Base-by-base conservation (phyloP, 1,140 invertebrate genomes). In the Lasaia peninsularis region DNA sequence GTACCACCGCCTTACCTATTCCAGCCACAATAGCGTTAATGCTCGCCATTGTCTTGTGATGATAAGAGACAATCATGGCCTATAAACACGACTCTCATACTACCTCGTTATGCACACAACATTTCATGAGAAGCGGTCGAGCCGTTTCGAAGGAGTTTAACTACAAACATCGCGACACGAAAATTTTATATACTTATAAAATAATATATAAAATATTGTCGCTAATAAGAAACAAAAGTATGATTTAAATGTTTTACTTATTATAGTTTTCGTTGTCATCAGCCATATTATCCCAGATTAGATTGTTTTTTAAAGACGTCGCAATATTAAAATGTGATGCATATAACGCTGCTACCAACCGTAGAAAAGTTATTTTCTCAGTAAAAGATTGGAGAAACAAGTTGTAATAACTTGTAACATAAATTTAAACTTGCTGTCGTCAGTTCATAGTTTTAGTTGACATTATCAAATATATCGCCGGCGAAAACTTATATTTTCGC, bases 321-420 rank as follows among this genome's bases (percentile, higher is more conserved):
- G 37, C 37, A 9, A 40, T 40, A 18, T 40, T 40, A 40, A 40
- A 40, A 40, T 40, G 9, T 11, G 11, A 40, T 16, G 37, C 37
- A 40, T 40, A 18, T 16, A 40, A 18, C 16, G 37, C 14, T 35
- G 34, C 14, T 16, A 9, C 16, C 37, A 40, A 5, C 14, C 16
- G 37, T 16, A 40, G 37, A 18, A 40, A 40, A 40, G 16, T 40
- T 40, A 6, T 40, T 12, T 16, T 40, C 37, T 40, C 37, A 16
- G 37, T 16, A 40, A 40, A 40, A 35, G 34, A 35, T 11, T 12
- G 34, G 11, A 35, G 34, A 35, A 35, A 40, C 37, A 40, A 40
- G 37, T 40, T 40, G n/a, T 40, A 18, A 40, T 40, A 40, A 40
- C 37, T 40, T 18, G 37, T 40, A 40, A 18, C 37, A 40, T 40